phyloP scores from a whole-genome alignment of 2,797 vertebrate species.

The Mycteria americana region DNA sequence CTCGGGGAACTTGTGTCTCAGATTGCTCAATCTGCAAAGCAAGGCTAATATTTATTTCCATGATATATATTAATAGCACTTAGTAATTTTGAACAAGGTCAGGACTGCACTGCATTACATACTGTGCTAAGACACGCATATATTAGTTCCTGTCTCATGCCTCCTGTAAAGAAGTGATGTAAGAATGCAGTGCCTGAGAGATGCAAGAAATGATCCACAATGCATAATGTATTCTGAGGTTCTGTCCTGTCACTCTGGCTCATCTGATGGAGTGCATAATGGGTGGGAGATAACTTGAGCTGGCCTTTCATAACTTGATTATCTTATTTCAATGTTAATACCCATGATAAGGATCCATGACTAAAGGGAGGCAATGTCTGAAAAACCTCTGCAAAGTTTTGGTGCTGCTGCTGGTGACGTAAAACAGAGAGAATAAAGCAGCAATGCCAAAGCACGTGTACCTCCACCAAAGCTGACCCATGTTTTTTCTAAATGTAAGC shows the following conservation, averaged over 20 bases:
- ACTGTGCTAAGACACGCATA: conserved; percentile 51
- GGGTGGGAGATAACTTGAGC: neutral
- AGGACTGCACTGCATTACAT: conserved; percentile 20
- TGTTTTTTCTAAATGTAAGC: neutral
- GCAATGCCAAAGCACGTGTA: neutral
- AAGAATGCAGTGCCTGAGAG: conserved; percentile 35
- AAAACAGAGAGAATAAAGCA: neutral
- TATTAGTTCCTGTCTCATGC: conserved; percentile 33
- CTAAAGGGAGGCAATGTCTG: neutral
- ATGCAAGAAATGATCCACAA: neutral
- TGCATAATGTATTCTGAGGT: neutral
- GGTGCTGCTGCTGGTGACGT: neutral
- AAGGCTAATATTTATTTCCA: conserved; percentile 52
- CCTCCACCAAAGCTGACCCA: neutral
- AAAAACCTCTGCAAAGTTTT: neutral
- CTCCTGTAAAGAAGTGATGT: conserved; percentile 35
- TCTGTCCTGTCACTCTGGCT: neutral
- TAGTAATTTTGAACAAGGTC: conserved; percentile 66
- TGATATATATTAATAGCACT: conserved; percentile 62
- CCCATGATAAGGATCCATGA: neutral
- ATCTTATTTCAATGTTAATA: neutral
- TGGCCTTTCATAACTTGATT: neutral
- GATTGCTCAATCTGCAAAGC: conserved; percentile 7
- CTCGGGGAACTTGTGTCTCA: neutral
- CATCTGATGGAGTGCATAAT: neutral